These are phyloP conservation scores for Aphelenchoides bicaudatus DNA, from an alignment of 2,888 invertebrate species.

Conservation along the genomic window DNA sequence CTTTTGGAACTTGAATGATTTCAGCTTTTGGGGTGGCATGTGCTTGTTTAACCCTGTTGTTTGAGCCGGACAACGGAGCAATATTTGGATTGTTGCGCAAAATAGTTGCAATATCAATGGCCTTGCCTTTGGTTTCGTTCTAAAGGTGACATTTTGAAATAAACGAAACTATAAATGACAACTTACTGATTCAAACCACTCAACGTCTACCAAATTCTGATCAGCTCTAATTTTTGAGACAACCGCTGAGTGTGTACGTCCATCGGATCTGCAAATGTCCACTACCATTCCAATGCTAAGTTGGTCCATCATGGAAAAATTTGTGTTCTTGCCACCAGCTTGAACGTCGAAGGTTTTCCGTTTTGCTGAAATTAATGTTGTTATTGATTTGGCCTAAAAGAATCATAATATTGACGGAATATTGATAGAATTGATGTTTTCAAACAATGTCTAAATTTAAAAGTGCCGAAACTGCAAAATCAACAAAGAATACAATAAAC, in stretches of 20 bases:
- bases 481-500: no score
- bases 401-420: no score
- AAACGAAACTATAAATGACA: background rate
- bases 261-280: conserved; percentile 54
- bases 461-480: no score
- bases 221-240: conserved; percentile 72
- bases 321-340: no score
- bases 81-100: conserved; percentile 46
- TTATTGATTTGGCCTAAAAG: no score
- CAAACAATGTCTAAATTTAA: no score
- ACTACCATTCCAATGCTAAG: conserved; percentile 50
- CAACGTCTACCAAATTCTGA: conserved; percentile 86
- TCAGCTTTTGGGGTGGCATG: no score
- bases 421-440: no score
- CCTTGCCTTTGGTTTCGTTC: conserved; percentile 98
- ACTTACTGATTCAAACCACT: conserved; percentile 85
- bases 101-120: conserved; percentile 64
- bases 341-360: no score
- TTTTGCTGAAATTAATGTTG: no score
- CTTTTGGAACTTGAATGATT: no score
- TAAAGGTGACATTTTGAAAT: conserved; percentile 28
- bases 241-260: conserved; percentile 54
- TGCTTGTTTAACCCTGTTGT: no score
- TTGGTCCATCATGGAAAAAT: conserved; percentile 23
- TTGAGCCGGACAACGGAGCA: conserved; percentile 3